Evolutionary conservation across 2,888 invertebrate genomes (phyloP).

Genomic region (Synanthedon vespiformis): DNA sequence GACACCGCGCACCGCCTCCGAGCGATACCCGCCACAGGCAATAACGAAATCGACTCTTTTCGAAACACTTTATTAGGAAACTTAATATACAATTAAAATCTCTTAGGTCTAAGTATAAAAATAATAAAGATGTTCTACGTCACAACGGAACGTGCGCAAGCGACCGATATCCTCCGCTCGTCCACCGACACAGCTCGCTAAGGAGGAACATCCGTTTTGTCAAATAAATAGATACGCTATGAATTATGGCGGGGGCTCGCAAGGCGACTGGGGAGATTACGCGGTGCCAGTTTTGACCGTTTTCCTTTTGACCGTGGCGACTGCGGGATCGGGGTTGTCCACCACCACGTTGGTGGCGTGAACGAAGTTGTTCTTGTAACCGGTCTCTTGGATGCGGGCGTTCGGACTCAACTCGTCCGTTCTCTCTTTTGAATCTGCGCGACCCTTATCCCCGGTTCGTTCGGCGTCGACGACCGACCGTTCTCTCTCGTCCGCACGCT

Average conservation of each 20-base stretch:
- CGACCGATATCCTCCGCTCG: constrained; percentile 5
- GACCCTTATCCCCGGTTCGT: constrained; percentile 13
- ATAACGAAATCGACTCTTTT: constrained; percentile 52
- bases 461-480: constrained; percentile 15
- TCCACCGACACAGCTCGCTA: not conserved
- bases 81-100: constrained; percentile 32
- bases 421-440: constrained; percentile 22
- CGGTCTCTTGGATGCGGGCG: constrained; percentile 41
- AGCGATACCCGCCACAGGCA: constrained; percentile 27
- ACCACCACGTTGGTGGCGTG: constrained; percentile 43
- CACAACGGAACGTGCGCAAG: constrained; percentile 20
- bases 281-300: constrained; percentile 11
- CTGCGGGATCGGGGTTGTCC: constrained; percentile 29
- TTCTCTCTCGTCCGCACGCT: constrained; percentile 16
- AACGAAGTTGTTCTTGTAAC: constrained; percentile 43
- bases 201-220: constrained; percentile 5
- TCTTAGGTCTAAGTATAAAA: constrained; percentile 56
- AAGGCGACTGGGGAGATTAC: not conserved
- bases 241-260: constrained; percentile 42
- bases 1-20: constrained; percentile 7
- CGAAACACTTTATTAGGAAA: constrained; percentile 65
- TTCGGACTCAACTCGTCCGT: constrained; percentile 36
- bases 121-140: constrained; percentile 27
- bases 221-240: constrained; percentile 57
- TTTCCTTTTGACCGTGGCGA: constrained; percentile 14